A percentile compares a stretch with the other conserved stretches of the same genome.
Conservation (phyloP, 2,888 invertebrate genomes). For the Agrypnus murinus region DNA sequence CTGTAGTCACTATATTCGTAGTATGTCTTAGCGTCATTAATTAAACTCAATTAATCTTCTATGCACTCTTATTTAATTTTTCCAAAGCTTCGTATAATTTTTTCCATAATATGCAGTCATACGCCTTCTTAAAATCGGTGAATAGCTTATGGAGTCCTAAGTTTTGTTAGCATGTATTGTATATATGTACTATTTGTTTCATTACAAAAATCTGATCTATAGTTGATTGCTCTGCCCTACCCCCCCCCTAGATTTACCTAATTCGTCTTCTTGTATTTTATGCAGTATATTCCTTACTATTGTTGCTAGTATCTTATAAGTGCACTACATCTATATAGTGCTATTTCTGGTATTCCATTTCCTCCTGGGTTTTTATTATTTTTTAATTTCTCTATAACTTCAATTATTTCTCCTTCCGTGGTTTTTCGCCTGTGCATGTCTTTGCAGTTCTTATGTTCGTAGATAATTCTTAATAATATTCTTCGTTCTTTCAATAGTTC, state of each 20-base stretch:
- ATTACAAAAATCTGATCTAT: constrained; percentile 12
- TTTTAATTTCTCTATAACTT: too few relatives aligned
- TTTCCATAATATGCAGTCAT: constrained; percentile 21
- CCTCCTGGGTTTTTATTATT: too few relatives aligned
- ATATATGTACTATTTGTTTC: constrained; percentile 16
- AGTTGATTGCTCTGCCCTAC: not conserved
- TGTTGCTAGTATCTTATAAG: not conserved
- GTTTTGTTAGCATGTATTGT: constrained; percentile 15
- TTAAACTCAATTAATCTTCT: not conserved
- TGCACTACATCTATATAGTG: too few relatives aligned
- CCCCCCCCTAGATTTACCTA: not conserved
- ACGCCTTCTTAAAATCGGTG: constrained; percentile 19
- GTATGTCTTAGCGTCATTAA: constrained; percentile 12
- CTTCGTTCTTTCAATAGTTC: not conserved
- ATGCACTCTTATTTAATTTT: constrained; percentile 10
- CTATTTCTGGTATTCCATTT: too few relatives aligned
- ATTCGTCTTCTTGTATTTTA: constrained; percentile 2
- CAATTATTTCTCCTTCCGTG: too few relatives aligned
- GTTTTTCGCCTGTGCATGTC: too few relatives aligned
- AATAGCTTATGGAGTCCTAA: constrained; percentile 11
- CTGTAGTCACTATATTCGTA: constrained; percentile 9
- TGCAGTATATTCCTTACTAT: not conserved
- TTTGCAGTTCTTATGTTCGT: too few relatives aligned
- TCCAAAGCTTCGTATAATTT: constrained; percentile 15
- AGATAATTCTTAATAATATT: too few relatives aligned